Conservation (phyloP, 2,888 invertebrate species). For the Drosophila subsilvestris region DNA sequence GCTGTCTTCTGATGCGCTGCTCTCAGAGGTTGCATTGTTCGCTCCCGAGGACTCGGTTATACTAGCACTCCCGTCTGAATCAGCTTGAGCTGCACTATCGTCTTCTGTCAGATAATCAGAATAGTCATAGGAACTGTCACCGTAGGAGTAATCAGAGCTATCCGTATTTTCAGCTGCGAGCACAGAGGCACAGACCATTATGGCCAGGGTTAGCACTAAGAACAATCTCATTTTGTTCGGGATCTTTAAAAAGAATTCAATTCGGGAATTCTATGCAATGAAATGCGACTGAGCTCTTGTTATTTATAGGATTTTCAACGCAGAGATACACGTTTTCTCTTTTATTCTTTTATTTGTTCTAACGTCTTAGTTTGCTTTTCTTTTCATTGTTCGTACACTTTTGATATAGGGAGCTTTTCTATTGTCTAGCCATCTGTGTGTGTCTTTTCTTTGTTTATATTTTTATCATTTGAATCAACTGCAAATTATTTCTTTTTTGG, state of each 20-base stretch:
- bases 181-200: slow-evolving; percentile 12
- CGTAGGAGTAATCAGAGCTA: background rate
- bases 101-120: background rate
- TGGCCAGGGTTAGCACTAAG: slow-evolving; percentile 7
- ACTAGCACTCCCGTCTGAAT: background rate
- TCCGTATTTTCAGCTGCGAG: background rate
- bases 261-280: background rate
- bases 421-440: slow-evolving; percentile 24
- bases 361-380: slow-evolving; percentile 7
- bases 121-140: background rate
- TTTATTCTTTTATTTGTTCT: slow-evolving; percentile 1
- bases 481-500: background rate
- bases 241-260: slow-evolving; percentile 1
- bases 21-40: background rate
- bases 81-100: no score
- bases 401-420: background rate
- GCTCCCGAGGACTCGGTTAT: background rate
- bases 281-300: slow-evolving; percentile 7
- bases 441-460: background rate
- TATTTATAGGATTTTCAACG: slow-evolving; percentile 22
- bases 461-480: slow-evolving; percentile 4
- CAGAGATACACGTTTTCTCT: background rate
- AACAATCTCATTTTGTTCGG: slow-evolving; percentile 12
- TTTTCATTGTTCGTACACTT: background rate
- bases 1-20: background rate